A percentile compares a stretch with the other conserved stretches of the same genome.
Conservation (phyloP, 2,797 vertebrate genomes). For the Cynopterus sphinx region DNA sequence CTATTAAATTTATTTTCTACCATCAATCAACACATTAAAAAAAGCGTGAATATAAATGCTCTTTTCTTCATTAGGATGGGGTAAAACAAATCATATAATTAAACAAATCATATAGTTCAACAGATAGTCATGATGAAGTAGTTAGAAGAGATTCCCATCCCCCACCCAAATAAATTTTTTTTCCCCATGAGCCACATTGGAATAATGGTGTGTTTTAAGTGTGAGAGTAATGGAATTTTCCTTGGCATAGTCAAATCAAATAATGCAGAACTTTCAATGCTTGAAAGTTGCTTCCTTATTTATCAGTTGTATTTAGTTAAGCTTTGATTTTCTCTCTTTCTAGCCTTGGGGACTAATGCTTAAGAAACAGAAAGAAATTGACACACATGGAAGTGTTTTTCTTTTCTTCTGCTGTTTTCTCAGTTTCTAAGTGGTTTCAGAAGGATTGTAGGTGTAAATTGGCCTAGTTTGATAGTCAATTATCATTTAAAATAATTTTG, state of each 20-base stretch:
- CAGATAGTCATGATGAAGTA: not conserved
- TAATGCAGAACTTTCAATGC: not conserved
- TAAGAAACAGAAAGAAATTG: constrained; percentile 63
- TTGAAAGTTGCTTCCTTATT: not conserved
- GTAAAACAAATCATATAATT: not conserved
- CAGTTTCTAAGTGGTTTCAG: constrained; percentile 66
- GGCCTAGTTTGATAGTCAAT: constrained; percentile 72
- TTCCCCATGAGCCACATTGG: not conserved
- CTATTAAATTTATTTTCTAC: not conserved
- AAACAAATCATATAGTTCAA: not conserved
- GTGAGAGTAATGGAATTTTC: constrained; percentile 5
- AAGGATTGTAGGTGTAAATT: constrained; percentile 75
- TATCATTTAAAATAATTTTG: constrained; percentile 70
- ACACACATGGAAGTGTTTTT: constrained; percentile 45
- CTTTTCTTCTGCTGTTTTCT: constrained; percentile 34
- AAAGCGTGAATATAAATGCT: not conserved
- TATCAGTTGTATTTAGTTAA: constrained; percentile 62
- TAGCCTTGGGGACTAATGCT: constrained; percentile 50
- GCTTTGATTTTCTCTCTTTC: constrained; percentile 47
- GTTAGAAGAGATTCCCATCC: not conserved
- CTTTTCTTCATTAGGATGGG: not conserved
- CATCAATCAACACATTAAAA: not conserved
- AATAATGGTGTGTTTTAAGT: not conserved
- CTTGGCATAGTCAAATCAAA: not conserved
- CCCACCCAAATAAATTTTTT: not conserved